Evolutionary conservation across 2,113 vertebrate genomes (phyloP), one percentile per base, ranked within the genome.

Genomic region (Trinectes maculatus): DNA sequence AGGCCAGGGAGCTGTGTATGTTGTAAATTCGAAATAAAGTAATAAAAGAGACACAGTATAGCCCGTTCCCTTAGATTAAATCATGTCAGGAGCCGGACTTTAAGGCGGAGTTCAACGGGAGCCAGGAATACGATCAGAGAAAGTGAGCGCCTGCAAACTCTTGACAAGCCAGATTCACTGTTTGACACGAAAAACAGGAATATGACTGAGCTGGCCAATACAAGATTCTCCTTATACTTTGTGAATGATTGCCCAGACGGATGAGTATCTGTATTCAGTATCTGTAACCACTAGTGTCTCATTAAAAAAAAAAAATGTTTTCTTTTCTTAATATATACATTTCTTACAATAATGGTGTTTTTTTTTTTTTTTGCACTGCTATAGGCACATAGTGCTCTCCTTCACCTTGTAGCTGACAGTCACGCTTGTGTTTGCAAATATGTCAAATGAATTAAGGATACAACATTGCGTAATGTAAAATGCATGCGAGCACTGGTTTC

Each of bases 1-100:
- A 26, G 10, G 25, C 36, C 13, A 4, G 6, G 15, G 58, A 79
- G 42, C 49, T 64, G 52, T 39, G 25, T 52, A 39, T 40, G 48
- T 33, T 65, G 47, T 25, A 39, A 79, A 75, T 58, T 63, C 18
- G 44, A 37, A 43, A 24, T 28, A 21, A 52, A 47, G 36, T 57
- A 33, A 34, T 8, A 37, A 37, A 25, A 25, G 13, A 46, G 47
- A 39, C 13, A 65, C 19, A 47, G 11, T 54, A 44, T 26, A 33
- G 18, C 25, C 11, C 8, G 6, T 21, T 25, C 49, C 52, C 57
- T 46, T 43, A 8, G 2, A 22, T 51, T 48, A 12, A 9, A 36
- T 58, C 28, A 26, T 2, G 2, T 36, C 19, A 16, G 21, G 33
- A 3, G 24, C 26, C n/a, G 12, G 16, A 19, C 19, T 49, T 8